A percentile compares a stretch with the other conserved stretches of the same genome.
These are phyloP conservation scores for Enteromius radiatus DNA, from an alignment of 2,797 vertebrate species.

Conservation along the genomic window DNA sequence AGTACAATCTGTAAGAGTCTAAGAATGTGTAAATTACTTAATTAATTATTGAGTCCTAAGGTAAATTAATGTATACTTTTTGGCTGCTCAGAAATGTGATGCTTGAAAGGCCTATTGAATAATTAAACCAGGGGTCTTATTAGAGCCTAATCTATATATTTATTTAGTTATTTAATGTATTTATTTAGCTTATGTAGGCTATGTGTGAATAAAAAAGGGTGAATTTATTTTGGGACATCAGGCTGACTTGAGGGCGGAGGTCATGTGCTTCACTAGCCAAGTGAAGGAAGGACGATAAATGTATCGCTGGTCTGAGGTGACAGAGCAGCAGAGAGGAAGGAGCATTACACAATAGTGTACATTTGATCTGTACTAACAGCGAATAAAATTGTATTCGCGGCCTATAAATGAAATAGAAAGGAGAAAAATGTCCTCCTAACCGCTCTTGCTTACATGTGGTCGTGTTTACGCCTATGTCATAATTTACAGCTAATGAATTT, in stretches of 20 bases:
- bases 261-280: slow-evolving; percentile 35
- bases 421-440: neutral
- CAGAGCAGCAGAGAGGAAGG: slow-evolving; percentile 27
- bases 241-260: slow-evolving; percentile 18
- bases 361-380: slow-evolving; percentile 46
- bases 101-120: neutral
- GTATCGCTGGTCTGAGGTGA: slow-evolving; percentile 21
- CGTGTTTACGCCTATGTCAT: slow-evolving; percentile 1
- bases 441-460: slow-evolving; percentile 4
- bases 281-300: slow-evolving; percentile 13
- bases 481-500: slow-evolving; percentile 13
- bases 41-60: neutral
- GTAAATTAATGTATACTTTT: neutral
- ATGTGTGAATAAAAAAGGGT: neutral
- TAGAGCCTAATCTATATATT: slow-evolving; percentile 1
- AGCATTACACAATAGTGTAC: slow-evolving; percentile 41
- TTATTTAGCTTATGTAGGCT: neutral
- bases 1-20: neutral
- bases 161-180: slow-evolving; percentile 1
- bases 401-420: neutral
- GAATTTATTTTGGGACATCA: slow-evolving; percentile 9
- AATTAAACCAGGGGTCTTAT: neutral
- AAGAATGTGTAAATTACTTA: neutral
- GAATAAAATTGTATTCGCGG: slow-evolving; percentile 14
- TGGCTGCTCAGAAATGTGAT: neutral